Percentiles rank a stretch among this genome's conserved stretches.
phyloP scores from a whole-genome alignment of 2,797 vertebrate species.

The Calcarius lapponicus region DNA sequence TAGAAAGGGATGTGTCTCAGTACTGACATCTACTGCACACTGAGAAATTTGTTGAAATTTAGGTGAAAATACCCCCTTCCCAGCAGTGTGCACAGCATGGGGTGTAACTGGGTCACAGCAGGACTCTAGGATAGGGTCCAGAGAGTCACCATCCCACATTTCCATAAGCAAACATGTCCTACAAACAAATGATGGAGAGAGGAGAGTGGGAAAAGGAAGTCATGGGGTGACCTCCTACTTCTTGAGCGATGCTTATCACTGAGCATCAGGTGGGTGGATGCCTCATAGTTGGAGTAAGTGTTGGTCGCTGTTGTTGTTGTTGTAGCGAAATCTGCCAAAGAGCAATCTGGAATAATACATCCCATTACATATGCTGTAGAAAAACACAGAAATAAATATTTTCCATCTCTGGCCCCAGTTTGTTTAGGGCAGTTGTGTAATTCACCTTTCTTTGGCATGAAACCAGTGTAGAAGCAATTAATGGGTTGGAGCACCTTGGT shows the following conservation, averaged over 20 bases:
- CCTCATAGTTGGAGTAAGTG: not conserved
- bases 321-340: not conserved
- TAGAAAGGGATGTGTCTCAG: not conserved
- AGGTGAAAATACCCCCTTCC: not conserved
- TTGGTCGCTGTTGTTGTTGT: not conserved
- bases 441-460: not conserved
- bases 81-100: not conserved
- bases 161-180: not conserved
- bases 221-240: not conserved
- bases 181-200: not conserved
- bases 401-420: not conserved
- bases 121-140: not conserved
- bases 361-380: not conserved
- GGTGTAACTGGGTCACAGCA: not conserved
- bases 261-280: not conserved
- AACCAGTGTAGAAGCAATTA: not conserved
- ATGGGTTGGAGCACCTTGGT: not conserved
- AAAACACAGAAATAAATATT: not conserved
- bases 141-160: accelerated
- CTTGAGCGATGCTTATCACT: not conserved
- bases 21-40: constrained; percentile 23
- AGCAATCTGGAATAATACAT: not conserved
- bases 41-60: not conserved
- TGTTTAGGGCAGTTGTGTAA: not conserved
- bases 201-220: not conserved